A percentile compares a stretch with the other conserved stretches of the same genome.
phyloP scores from a whole-genome alignment of 2,797 vertebrate species.

The Tauraco hartlaubi region DNA sequence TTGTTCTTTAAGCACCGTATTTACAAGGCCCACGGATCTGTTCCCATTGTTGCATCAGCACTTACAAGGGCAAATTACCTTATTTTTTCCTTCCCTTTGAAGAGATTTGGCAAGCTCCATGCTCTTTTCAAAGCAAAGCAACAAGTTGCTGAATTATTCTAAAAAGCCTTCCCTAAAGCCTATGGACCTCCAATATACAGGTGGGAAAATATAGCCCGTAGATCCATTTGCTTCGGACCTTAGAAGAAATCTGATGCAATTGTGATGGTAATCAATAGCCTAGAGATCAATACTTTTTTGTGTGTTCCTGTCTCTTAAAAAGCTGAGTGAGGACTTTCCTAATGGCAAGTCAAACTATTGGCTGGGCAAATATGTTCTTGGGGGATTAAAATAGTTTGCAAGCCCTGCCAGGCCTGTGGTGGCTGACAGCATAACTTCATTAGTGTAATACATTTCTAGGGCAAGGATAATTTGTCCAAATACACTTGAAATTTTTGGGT shows the following conservation, averaged over 20 bases:
- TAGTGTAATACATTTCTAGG: background rate
- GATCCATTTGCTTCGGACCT: background rate
- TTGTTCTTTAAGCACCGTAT: background rate
- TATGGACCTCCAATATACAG: background rate
- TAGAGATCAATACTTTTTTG: background rate
- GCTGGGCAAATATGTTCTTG: slow-evolving; percentile 2
- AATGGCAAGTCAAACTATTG: slow-evolving; percentile 17
- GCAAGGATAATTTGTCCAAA: slow-evolving; percentile 16
- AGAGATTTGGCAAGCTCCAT: background rate
- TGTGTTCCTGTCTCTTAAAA: slow-evolving; percentile 27
- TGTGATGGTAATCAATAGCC: background rate
- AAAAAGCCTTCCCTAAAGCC: background rate
- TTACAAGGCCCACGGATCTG: background rate
- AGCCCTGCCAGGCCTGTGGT: slow-evolving; percentile 20
- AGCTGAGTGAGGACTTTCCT: slow-evolving; percentile 27
- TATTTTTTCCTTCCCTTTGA: background rate
- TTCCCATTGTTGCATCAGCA: background rate
- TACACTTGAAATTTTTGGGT: background rate
- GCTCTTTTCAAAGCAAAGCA: slow-evolving; percentile 10
- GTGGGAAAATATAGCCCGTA: background rate
- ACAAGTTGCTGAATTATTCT: background rate
- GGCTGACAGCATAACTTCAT: slow-evolving; percentile 1
- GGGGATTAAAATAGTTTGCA: slow-evolving; percentile 27
- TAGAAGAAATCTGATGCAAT: background rate
- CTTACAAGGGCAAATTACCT: slow-evolving; percentile 6